Evolutionary conservation across 2,113 vertebrate genomes (phyloP).

Genomic region (Cebus imitator): DNA sequence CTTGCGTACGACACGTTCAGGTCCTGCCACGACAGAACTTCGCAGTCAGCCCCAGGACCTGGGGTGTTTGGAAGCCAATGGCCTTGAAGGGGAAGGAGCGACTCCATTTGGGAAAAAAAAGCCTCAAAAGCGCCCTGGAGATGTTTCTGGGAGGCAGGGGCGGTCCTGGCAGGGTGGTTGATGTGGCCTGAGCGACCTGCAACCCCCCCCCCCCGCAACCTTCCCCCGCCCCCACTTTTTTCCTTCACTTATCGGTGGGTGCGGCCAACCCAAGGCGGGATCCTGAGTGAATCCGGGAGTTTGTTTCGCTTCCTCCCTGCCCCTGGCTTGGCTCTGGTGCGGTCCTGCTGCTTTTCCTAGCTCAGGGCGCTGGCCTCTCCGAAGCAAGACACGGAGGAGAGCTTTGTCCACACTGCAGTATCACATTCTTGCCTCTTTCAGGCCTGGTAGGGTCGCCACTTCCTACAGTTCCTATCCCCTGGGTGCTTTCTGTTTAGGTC

Average conservation of each 20-base stretch:
- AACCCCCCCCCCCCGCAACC: too few species aligned
- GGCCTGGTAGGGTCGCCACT: background rate
- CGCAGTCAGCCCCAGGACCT: background rate
- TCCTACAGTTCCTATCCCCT: background rate
- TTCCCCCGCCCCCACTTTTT: too few species aligned
- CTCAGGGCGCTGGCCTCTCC: rapidly evolving
- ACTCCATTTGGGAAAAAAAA: background rate
- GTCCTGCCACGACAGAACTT: background rate
- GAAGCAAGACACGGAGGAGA: too few species aligned
- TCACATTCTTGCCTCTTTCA: background rate
- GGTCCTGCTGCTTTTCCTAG: background rate
- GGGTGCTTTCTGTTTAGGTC: background rate
- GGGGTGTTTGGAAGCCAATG: background rate
- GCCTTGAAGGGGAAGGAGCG: background rate
- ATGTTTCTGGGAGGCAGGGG: background rate
- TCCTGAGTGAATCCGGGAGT: rapidly evolving
- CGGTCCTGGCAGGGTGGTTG: background rate
- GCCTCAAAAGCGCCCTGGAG: background rate
- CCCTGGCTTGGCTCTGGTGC: rapidly evolving
- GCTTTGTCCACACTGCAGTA: too few species aligned
- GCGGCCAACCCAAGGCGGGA: background rate
- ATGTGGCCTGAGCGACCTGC: background rate
- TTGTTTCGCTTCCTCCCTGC: too few species aligned
- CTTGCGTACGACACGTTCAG: background rate
- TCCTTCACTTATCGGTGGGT: background rate